A percentile compares a stretch with the other conserved stretches of the same genome.
These are phyloP conservation scores for Florisuga fusca DNA, from an alignment of 2,797 vertebrate genomes.

Conservation along the genomic window DNA sequence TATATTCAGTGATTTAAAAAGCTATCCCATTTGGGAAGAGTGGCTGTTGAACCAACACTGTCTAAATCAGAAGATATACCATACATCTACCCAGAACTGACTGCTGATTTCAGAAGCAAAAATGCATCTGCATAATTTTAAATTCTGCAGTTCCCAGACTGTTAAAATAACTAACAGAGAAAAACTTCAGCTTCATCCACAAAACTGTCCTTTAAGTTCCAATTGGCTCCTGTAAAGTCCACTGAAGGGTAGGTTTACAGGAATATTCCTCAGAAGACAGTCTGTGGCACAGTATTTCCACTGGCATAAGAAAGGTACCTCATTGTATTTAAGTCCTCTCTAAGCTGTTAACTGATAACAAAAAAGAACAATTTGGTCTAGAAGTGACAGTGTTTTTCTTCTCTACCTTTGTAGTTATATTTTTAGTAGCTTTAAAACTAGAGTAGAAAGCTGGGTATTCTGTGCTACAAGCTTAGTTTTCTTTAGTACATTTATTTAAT, in stretches of 20 bases:
- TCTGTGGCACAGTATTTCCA: not conserved
- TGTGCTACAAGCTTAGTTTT: not conserved
- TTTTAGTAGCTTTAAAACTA: not conserved
- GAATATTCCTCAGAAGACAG: not conserved
- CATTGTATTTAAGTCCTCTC: not conserved
- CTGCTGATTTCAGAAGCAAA: not conserved
- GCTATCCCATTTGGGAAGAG: not conserved
- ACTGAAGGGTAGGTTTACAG: not conserved
- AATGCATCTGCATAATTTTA: not conserved
- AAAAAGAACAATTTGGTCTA: not conserved
- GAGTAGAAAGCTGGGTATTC: not conserved
- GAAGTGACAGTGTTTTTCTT: not conserved
- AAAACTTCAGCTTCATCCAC: not conserved
- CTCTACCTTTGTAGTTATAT: not conserved
- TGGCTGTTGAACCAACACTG: not conserved
- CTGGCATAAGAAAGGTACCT: not conserved
- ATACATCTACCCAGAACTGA: not conserved
- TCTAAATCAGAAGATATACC: not conserved
- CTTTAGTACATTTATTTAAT: not conserved
- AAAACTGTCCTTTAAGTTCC: rapidly evolving
- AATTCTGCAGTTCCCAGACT: not conserved
- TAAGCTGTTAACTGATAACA: not conserved
- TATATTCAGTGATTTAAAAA: not conserved
- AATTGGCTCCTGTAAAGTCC: not conserved
- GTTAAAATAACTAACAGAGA: not conserved